Evolutionary conservation across 2,113 vertebrate genomes (phyloP), one percentile per base, ranked within the genome.

Genomic region (Gymnobelideus leadbeateri): DNA sequence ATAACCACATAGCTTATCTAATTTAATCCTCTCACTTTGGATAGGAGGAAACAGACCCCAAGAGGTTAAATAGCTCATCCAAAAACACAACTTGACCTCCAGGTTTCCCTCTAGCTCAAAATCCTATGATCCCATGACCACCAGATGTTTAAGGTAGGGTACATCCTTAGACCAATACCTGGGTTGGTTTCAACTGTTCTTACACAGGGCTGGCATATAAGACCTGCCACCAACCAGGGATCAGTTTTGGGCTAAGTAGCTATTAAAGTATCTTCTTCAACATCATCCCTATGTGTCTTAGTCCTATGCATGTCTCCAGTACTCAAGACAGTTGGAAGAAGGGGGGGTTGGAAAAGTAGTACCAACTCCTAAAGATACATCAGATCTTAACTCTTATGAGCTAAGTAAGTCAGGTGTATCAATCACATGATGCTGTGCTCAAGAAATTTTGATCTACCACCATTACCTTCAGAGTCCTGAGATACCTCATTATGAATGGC

Each of bases 391-490:
- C 89, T 93, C 19, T 12, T 19, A 4, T 0, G 8, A 54, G 95
- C 90, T 49, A 52, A 51, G 89, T 4, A 91, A 54, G 92, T 26
- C 28, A 77, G 3, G 31, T 49, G 68, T 3, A 24, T 61, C 14
- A 46, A 7, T 61, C 89, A 68, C 37, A 91, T 89, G n/a, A 24
- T 31, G 94, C 0, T 47, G 12, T 90, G 92, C 28, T 91, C 28
- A 89, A 95, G 47, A 96, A 92, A 89, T 94, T 51, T 92, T 53
- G 43, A 84, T 43, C 43, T 43, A 84, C n/a, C 19, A 84, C 7
- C 19, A 84, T 84, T 3, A 84, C 16, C 37, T 77, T n/a, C 37
- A 77, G 16, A n/a, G 14, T 16, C 68, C 68, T 21, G 1, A 16
- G 16, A 77, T 6, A 43, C 16, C 37, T 84, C n/a, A 84, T 84